Evolutionary conservation across 2,113 vertebrate species (phyloP), one percentile per base, ranked within the genome.

Genomic region (Gambusia affinis): DNA sequence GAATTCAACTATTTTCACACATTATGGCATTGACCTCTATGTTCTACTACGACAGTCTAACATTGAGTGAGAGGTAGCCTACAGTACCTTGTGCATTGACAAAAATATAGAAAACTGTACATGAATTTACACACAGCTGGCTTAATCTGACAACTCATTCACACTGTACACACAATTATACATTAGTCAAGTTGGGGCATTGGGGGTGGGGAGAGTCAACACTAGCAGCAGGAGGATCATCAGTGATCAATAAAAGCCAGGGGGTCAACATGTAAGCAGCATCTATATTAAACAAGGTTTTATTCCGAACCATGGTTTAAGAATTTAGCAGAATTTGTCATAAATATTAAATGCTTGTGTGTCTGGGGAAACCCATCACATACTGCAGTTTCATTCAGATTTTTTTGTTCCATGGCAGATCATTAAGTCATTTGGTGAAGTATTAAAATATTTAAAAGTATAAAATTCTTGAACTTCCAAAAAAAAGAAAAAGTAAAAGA

Each of bases 51-150:
- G 85, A 83, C 57, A 61, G 80, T 85, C 76, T 57, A 77, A 89
- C 75, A 84, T 84, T 67, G 80, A 82, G 78, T 81, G 69, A 89
- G 92, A 91, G 90, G 91, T 91, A 90, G 87, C 89, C 88, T 89
- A 86, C 81, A 90, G 91, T 91, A 92, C 91, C 91, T 89, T 91
- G 83, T 85, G 88, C 90, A 84, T 76, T 79, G 80, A 74, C 33
- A 62, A 76, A 63, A 78, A 82, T 64, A 85, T 81, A 83, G 64
- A 82, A 89, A 93, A 91, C 84, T 86, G 74, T 92, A 90, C 89
- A 91, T 80, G 63, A 80, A 82, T 87, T 90, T 89, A 90, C 83
- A 90, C 84, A 86, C 78, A 82, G 73, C 79, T 82, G 84, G 87
- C 85, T 84, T 14, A 72, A 87, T 89, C 79, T 65, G 44, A 87